Evolutionary conservation across 2,797 vertebrate genomes (phyloP).

Genomic region (Arnoldichthys spilopterus): DNA sequence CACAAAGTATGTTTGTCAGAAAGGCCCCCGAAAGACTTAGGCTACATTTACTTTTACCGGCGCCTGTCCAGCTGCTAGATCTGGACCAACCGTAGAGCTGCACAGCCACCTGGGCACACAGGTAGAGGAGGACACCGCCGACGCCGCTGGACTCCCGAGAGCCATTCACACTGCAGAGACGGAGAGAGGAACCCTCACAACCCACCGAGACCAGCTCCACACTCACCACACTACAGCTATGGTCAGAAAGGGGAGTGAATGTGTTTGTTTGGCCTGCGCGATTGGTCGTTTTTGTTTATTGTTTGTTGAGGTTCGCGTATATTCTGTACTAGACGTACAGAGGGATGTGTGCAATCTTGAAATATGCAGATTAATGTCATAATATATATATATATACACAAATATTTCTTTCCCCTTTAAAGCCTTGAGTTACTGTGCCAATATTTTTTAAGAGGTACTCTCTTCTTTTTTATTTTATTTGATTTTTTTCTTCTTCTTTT

Average conservation of each 20-base stretch:
- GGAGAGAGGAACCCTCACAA: conserved; percentile 55
- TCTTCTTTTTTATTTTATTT: conserved; percentile 52
- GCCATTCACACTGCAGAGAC: conserved; percentile 67
- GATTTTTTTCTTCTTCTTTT: neutral
- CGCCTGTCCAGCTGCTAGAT: conserved; percentile 91
- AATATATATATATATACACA: conserved; percentile 60
- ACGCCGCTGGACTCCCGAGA: conserved; percentile 66
- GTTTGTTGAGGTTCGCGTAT: conserved; percentile 62
- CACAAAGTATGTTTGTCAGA: conserved; percentile 98
- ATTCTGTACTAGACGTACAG: conserved; percentile 58
- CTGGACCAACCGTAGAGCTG: conserved; percentile 63
- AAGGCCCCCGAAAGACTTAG: conserved; percentile 95
- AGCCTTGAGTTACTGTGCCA: conserved; percentile 70
- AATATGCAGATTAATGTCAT: conserved; percentile 60
- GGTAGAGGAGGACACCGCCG: conserved; percentile 62
- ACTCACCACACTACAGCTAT: conserved; percentile 26
- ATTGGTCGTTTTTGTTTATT: conserved; percentile 55
- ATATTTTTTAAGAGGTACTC: conserved; percentile 67
- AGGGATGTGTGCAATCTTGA: conserved; percentile 75
- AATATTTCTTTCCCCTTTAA: conserved; percentile 62
- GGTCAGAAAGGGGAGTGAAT: conserved; percentile 63
- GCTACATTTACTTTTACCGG: conserved; percentile 98
- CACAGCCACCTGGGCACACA: conserved; percentile 74
- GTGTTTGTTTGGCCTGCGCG: conserved; percentile 64
- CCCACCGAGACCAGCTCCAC: conserved; percentile 63